These are phyloP conservation scores for Agrochola lychnidis DNA, from an alignment of 2,888 invertebrate species.

Conservation along the genomic window DNA sequence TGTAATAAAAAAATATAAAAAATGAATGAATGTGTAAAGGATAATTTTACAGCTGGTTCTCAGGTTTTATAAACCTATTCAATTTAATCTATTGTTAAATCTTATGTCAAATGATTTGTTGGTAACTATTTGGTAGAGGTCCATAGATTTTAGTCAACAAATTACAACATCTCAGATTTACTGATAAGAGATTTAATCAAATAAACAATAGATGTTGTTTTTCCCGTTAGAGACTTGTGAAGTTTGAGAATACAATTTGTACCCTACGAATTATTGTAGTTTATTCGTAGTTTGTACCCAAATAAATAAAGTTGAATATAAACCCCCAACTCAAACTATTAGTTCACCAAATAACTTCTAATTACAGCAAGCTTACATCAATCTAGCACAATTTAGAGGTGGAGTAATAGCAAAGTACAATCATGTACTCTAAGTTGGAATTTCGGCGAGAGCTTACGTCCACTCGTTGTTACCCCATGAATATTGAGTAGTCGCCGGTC, in stretches of 20 bases:
- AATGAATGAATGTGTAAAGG: too few species aligned
- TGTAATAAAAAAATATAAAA: too few species aligned
- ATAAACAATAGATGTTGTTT: slow-evolving; percentile 16
- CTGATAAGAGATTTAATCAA: not conserved
- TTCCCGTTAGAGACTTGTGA: not conserved
- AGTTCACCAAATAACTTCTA: slow-evolving; percentile 27
- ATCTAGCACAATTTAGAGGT: slow-evolving; percentile 34
- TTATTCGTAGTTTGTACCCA: not conserved
- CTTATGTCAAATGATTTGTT: slow-evolving; percentile 9
- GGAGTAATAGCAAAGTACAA: slow-evolving; percentile 50
- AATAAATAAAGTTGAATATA: slow-evolving; percentile 13
- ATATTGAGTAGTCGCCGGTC: slow-evolving; percentile 70
- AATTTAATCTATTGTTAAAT: not conserved
- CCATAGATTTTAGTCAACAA: not conserved
- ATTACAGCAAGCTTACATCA: slow-evolving; percentile 32
- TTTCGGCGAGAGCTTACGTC: slow-evolving; percentile 70
- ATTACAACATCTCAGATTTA: not conserved
- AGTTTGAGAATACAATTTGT: not conserved
- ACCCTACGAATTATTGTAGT: too few species aligned
- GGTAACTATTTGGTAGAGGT: not conserved
- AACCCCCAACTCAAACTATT: slow-evolving; percentile 10
- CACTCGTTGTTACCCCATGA: slow-evolving; percentile 71
- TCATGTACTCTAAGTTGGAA: slow-evolving; percentile 67
- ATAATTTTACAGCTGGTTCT: not conserved
- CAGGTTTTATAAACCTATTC: not conserved